These are phyloP conservation scores for Vespertilio murinus DNA, from an alignment of 2,797 vertebrate genomes.

Conservation along the genomic window DNA sequence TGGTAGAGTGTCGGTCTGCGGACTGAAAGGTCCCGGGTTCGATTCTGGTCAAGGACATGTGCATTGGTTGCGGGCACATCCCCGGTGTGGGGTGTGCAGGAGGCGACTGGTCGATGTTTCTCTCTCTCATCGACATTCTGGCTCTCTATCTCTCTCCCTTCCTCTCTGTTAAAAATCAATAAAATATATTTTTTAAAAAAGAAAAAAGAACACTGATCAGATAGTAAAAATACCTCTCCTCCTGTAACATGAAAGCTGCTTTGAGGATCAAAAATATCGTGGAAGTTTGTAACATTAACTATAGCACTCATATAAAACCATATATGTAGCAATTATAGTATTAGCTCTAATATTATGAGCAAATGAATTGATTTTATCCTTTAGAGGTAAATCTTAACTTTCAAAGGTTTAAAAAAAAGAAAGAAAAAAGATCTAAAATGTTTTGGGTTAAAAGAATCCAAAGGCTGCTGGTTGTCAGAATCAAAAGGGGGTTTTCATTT, in stretches of 20 bases:
- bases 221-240: neutral
- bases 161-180: no score
- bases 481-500: conserved; percentile 9
- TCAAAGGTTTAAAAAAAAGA: neutral
- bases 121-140: no score
- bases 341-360: neutral
- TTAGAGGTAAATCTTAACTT: conserved; percentile 20
- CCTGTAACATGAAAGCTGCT: neutral
- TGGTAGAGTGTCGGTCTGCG: no score
- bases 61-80: no score
- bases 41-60: no score
- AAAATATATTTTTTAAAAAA: no score
- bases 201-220: neutral
- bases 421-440: neutral
- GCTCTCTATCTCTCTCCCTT: no score
- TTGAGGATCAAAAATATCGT: neutral
- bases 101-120: no score
- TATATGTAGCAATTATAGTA: neutral
- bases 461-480: neutral
- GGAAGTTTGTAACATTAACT: neutral
- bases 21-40: no score
- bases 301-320: neutral
- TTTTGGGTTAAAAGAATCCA: conserved; percentile 28
- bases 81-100: no score
- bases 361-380: neutral